Conservation (phyloP, 1,140 invertebrate genomes). For the Metopolophium dirhodum region DNA sequence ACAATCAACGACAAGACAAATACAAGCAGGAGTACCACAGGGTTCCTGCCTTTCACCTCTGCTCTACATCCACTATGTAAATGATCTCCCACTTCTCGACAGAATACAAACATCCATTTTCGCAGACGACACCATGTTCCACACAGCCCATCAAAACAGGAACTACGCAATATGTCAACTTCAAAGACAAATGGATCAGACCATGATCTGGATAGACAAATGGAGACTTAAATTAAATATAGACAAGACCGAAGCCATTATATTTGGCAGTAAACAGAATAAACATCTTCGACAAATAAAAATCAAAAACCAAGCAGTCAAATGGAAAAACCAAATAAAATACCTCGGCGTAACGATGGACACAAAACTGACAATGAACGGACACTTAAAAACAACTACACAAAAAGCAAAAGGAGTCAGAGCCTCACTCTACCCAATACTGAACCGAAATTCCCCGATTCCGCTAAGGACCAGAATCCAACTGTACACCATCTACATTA, state of each 20-base stretch:
- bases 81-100: not conserved
- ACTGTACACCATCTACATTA: no score
- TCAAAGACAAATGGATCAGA: not conserved
- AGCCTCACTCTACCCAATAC: no score
- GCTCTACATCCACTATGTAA: not conserved
- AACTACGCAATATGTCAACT: not conserved
- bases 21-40: not conserved
- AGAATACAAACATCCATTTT: not conserved
- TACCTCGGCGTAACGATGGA: no score
- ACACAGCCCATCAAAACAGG: not conserved
- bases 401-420: no score
- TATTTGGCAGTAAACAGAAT: not conserved
- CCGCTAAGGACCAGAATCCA: no score
- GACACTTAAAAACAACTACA: no score
- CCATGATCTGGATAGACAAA: not conserved
- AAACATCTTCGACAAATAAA: no score
- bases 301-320: no score
- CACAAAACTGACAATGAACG: no score
- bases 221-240: not conserved
- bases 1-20: not conserved
- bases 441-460: no score
- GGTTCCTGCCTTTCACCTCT: not conserved
- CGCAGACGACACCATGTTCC: not conserved
- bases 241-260: not conserved
- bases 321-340: no score